These are phyloP conservation scores for Gibbula magus DNA, from an alignment of 2,888 invertebrate species.

Conservation along the genomic window DNA sequence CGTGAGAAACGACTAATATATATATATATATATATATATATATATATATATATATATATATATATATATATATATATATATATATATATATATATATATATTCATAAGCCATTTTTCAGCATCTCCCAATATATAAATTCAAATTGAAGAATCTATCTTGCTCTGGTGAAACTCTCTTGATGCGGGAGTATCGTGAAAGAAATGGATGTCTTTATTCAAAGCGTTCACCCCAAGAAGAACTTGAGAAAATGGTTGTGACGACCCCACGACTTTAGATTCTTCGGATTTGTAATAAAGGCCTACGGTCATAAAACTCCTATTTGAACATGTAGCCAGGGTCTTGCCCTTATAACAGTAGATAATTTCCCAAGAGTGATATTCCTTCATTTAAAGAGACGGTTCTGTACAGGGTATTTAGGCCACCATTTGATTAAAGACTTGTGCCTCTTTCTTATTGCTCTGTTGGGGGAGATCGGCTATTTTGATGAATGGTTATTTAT, in stretches of 20 bases:
- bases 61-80: no score
- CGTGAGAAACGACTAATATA: no score
- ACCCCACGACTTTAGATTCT: background rate
- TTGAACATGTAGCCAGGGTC: background rate
- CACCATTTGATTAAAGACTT: slow-evolving; percentile 8
- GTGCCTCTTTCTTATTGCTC: background rate
- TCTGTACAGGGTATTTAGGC: slow-evolving; percentile 1
- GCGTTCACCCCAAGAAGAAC: background rate
- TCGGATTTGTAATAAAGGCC: background rate
- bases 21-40: no score
- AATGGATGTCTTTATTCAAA: no score
- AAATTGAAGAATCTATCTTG: no score
- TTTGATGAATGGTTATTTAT: slow-evolving; percentile 13
- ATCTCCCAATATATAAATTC: no score
- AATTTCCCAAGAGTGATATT: slow-evolving; percentile 11
- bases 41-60: no score
- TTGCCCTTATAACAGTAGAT: slow-evolving; percentile 1
- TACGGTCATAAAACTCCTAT: background rate
- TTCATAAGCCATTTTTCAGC: no score
- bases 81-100: no score
- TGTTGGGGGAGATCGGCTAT: background rate
- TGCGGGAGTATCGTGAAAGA: no score
- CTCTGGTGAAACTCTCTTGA: no score
- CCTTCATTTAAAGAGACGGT: slow-evolving; percentile 13
- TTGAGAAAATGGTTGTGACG: slow-evolving; percentile 1